Evolutionary conservation across 2,113 vertebrate genomes (phyloP), one percentile per base, ranked within the genome.

Genomic region (Alethe castanea): DNA sequence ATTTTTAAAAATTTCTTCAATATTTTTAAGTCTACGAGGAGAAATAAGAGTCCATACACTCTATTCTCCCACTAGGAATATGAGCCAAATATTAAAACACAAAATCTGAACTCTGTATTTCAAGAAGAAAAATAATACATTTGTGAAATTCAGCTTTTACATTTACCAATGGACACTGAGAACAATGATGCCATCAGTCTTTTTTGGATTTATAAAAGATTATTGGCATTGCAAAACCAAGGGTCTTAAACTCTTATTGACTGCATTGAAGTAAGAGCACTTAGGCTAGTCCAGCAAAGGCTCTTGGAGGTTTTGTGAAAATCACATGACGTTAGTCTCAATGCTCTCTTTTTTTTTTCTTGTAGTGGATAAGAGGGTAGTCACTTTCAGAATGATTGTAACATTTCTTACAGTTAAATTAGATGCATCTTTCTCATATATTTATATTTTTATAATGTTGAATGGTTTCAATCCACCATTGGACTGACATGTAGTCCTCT

Each of bases 251-350:
- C 6, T 76, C 12, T 81, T 40, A 35, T 22, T 83, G 16, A 9
- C 12, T 72, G 56, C 57, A 72, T 1, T 54, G 18, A 59, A 82
- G 11, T 28, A 17, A 48, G 18, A 74, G 6, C 12, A 40, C 19
- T 60, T 57, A 38, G 35, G 18, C 12, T 50, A 66, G 17, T 54
- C 23, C 2, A 11, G 33, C 19, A 85, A 74, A 81, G 50, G 40
- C 4, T 33, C 9, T 59, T 28, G n/a, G 6, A 76, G 8, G 2
- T 50, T 50, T 81, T 44, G 24, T 61, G 52, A 56, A 78, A 85
- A 85, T 36, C 26, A n/a, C 25, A 80, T 0, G 0, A 7, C n/a
- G 4, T 57, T 57, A 29, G 4, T 25, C 12, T 36, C 48, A 42
- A 2, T n/a, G 14, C 3, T 45, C 9, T 33, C 8, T 24, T 17